Percentiles rank a stretch among this genome's conserved stretches.
Evolutionary conservation across 2,888 invertebrate species (phyloP).

Genomic region (Julus scanicus): DNA sequence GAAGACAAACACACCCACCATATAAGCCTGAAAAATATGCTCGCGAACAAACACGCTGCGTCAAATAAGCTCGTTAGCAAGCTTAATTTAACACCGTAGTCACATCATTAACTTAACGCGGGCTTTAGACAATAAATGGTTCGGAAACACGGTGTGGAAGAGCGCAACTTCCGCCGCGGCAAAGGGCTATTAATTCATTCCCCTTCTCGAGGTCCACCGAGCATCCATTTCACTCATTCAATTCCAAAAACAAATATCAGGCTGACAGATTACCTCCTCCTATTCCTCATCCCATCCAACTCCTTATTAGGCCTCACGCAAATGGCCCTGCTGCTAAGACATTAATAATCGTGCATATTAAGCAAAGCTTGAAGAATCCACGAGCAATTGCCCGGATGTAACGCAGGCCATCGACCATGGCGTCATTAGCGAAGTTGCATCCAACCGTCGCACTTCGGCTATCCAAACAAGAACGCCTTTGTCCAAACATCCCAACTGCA

Average conservation of each 20-base stretch:
- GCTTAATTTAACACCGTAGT: constrained; percentile 42
- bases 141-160: constrained; percentile 38
- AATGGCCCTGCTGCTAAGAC: neutral
- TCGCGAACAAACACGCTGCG: neutral
- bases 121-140: constrained; percentile 39
- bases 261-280: neutral
- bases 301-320: constrained; percentile 36
- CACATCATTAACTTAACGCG: constrained; percentile 38
- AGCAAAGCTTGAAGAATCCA: neutral
- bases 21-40: constrained; percentile 39
- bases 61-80: constrained; percentile 41
- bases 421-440: neutral
- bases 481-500: neutral
- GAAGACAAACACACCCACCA: neutral
- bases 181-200: neutral
- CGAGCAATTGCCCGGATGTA: neutral
- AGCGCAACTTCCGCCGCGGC: neutral
- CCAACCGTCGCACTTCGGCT: neutral
- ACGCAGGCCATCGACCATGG: constrained; percentile 25
- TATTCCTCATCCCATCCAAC: neutral
- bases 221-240: neutral
- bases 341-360: neutral
- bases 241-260: constrained; percentile 16
- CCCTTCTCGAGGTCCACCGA: constrained; percentile 6
- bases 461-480: neutral